A percentile compares a stretch with the other conserved stretches of the same genome.
These are phyloP conservation scores for Phoebastria nigripes DNA, from an alignment of 2,797 vertebrate species.

Conservation along the genomic window DNA sequence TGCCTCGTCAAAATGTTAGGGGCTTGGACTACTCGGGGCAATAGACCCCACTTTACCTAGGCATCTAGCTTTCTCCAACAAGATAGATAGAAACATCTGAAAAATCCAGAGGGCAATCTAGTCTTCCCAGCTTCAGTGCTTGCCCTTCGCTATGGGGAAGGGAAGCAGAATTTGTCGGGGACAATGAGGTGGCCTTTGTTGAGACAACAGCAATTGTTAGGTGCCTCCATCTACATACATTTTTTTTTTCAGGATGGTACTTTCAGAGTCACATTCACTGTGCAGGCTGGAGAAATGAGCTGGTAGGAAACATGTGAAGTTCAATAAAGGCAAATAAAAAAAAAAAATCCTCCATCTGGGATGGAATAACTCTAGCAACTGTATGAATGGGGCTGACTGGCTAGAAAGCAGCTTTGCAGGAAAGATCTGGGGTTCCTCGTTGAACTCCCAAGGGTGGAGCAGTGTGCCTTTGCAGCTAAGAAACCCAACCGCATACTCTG, in stretches of 20 bases:
- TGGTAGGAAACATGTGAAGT: neutral
- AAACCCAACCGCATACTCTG: fast-evolving
- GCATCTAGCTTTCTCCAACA: neutral
- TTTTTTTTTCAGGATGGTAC: neutral
- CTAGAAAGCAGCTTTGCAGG: neutral
- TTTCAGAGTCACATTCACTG: neutral
- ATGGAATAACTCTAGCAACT: neutral
- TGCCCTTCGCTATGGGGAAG: neutral
- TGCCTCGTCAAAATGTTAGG: neutral
- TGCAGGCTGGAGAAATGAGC: neutral
- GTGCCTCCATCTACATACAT: neutral
- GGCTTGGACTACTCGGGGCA: neutral
- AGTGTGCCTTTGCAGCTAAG: neutral
- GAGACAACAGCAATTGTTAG: neutral
- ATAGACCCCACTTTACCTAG: neutral
- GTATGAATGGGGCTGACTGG: neutral
- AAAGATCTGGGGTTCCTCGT: neutral
- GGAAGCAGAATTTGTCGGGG: neutral
- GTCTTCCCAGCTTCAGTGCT: neutral
- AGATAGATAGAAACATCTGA: neutral
- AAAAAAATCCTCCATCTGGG: neutral
- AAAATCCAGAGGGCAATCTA: neutral
- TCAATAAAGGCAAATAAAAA: neutral
- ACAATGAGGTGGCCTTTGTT: neutral
- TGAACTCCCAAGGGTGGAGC: neutral